Percentiles rank a stretch among this genome's conserved stretches.
These are phyloP conservation scores for Tachuris rubrigastra DNA, from an alignment of 2,113 vertebrate species.

Conservation along the genomic window DNA sequence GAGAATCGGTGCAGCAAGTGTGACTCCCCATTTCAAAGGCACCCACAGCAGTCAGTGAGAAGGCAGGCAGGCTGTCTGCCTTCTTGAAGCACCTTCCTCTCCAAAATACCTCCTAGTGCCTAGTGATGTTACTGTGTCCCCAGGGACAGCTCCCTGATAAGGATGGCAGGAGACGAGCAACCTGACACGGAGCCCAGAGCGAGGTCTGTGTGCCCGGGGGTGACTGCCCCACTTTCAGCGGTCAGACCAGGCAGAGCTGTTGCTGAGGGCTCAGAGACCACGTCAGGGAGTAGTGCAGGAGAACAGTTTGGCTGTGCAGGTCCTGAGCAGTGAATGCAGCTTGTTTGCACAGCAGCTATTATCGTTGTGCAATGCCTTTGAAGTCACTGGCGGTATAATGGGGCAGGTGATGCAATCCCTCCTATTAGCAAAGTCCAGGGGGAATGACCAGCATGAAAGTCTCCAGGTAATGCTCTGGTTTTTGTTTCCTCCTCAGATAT, in stretches of 20 bases:
- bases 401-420: neutral
- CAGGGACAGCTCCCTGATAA: neutral
- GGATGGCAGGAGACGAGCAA: neutral
- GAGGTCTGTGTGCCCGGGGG: rapidly evolving
- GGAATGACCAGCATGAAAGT: neutral
- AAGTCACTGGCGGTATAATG: neutral
- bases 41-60: neutral
- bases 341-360: neutral
- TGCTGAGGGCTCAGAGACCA: neutral
- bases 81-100: neutral
- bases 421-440: neutral
- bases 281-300: neutral
- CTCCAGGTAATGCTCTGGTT: neutral
- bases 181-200: rapidly evolving
- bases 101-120: neutral
- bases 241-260: neutral
- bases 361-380: neutral
- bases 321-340: neutral
- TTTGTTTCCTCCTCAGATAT: neutral
- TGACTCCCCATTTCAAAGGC: neutral
- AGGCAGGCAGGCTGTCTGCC: neutral
- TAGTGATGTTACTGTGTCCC: neutral
- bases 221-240: rapidly evolving
- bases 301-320: neutral
- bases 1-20: rapidly evolving